phyloP scores from a whole-genome alignment of 2,888 invertebrate species.

The Leuctra nigra region DNA sequence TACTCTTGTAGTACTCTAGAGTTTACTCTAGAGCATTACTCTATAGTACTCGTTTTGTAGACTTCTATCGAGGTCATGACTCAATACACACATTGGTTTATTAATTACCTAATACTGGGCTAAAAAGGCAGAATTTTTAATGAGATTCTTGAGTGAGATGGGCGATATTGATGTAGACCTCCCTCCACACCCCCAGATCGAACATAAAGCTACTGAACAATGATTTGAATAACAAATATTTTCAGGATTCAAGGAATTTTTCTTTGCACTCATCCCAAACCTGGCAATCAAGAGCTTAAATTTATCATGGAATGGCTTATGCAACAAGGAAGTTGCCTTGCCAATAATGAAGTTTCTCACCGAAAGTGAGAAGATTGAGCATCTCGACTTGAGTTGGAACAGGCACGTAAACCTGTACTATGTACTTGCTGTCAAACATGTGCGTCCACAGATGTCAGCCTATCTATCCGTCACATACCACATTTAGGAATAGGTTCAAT shows the following conservation, averaged over 20 bases:
- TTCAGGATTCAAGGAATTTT: constrained; percentile 14
- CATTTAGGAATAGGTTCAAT: not conserved
- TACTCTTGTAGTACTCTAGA: no score
- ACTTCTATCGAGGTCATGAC: not conserved
- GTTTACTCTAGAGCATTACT: no score
- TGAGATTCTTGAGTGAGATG: not conserved
- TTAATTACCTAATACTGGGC: constrained; percentile 20
- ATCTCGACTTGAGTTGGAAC: constrained; percentile 35
- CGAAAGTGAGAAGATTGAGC: constrained; percentile 8
- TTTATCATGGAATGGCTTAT: constrained; percentile 46
- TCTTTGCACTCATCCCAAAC: constrained; percentile 26
- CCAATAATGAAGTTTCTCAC: constrained; percentile 28
- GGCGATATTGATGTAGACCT: no score
- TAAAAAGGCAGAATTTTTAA: constrained; percentile 1
- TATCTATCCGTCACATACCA: constrained; percentile 30
- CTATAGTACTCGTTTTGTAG: no score
- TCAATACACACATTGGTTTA: not conserved
- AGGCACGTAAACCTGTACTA: constrained; percentile 35
- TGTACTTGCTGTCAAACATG: no score
- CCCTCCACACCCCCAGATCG: no score
- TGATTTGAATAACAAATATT: not conserved
- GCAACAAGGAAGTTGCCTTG: constrained; percentile 34
- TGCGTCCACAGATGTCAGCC: no score
- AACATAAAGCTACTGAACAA: no score
- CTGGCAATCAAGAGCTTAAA: constrained; percentile 37